These are phyloP conservation scores for Diplodus sargus DNA, from an alignment of 2,797 vertebrate species.

Conservation along the genomic window DNA sequence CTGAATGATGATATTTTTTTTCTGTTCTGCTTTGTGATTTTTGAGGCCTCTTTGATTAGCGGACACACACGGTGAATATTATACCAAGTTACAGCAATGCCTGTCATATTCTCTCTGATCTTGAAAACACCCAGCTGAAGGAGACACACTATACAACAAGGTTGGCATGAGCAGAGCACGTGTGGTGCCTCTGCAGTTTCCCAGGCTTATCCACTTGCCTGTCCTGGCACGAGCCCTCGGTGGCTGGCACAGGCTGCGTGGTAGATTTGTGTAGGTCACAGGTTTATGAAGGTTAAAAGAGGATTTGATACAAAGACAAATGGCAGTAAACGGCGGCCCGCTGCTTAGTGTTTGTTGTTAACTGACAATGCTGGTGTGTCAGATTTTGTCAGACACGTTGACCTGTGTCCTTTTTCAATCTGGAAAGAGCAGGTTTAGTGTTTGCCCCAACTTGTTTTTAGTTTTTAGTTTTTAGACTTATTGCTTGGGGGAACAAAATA, in stretches of 20 bases:
- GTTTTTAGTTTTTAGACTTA: neutral
- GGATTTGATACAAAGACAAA: constrained; percentile 58
- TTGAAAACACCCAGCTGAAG: constrained; percentile 18
- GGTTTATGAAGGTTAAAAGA: constrained; percentile 59
- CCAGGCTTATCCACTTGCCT: constrained; percentile 47
- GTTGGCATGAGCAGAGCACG: constrained; percentile 28
- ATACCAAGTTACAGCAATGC: neutral
- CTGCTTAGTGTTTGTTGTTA: constrained; percentile 9
- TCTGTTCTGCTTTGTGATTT: neutral
- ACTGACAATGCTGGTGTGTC: neutral
- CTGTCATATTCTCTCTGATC: constrained; percentile 20
- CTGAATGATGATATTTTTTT: neutral
- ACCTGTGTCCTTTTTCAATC: neutral
- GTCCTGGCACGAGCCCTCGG: constrained; percentile 36
- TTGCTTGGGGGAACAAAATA: neutral
- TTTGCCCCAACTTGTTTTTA: neutral
- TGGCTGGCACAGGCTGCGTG: constrained; percentile 43
- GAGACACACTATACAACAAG: constrained; percentile 12
- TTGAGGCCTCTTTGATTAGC: neutral
- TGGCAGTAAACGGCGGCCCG: neutral
- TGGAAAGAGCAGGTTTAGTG: neutral
- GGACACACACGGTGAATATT: constrained; percentile 19
- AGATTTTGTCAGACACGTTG: neutral
- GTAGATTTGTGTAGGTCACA: constrained; percentile 53
- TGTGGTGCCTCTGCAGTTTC: constrained; percentile 23